Conservation (phyloP, 37 sponge, comb jelly and placozoan genomes). For the Petrosia ficiformis region DNA sequence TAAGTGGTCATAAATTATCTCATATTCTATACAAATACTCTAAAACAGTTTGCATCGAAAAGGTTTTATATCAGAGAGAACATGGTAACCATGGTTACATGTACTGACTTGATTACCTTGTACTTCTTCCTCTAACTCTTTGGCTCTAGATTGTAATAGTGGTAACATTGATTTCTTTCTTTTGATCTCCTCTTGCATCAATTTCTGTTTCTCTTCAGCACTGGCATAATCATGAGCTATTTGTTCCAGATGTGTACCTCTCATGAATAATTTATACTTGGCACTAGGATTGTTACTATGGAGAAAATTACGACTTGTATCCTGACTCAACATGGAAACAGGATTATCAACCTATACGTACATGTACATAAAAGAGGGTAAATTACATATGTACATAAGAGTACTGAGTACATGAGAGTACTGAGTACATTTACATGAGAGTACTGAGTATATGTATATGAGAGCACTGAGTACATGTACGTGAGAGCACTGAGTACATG, state of each 20-base stretch:
- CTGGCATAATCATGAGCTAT: conserved; percentile 75
- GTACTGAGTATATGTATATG: no score
- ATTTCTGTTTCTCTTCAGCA: conserved; percentile 51
- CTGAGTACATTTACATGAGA: no score
- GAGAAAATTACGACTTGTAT: conserved; percentile 93
- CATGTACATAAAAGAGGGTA: neutral
- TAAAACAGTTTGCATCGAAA: no score
- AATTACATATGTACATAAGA: no score
- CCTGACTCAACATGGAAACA: conserved; percentile 93
- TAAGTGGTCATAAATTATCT: no score
- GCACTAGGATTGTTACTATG: conserved; percentile 60
- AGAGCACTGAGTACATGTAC: no score
- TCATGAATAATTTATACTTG: conserved; percentile 97
- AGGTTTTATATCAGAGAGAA: no score
- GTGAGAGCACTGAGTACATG: no score
- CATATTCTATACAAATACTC: no score
- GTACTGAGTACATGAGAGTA: no score
- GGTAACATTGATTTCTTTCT: conserved; percentile 38
- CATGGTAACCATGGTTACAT: no score
- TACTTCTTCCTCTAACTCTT: conserved; percentile 68
- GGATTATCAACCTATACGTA: conserved; percentile 89
- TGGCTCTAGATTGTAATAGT: conserved; percentile 49
- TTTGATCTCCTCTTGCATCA: conserved; percentile 45
- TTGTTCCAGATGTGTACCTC: conserved; percentile 94
- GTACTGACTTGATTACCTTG: conserved; percentile 5